phyloP scores from a whole-genome alignment of 2,797 vertebrate species.

The Pseudochirops cupreus region DNA sequence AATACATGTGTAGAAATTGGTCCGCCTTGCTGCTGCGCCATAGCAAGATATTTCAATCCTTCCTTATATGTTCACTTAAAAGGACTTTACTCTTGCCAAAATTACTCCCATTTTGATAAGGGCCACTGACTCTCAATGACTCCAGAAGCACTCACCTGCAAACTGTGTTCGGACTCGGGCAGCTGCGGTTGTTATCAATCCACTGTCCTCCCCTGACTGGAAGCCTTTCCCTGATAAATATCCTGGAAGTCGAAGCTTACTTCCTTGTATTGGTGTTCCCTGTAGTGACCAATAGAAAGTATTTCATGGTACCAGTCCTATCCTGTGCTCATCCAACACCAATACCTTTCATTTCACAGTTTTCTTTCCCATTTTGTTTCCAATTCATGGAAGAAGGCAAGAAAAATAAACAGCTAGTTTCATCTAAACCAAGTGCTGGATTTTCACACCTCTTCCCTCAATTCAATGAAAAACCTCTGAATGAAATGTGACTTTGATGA shows the following conservation, averaged over 20 bases:
- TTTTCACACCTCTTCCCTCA: not conserved
- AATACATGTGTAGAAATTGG: not conserved
- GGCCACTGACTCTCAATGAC: not conserved
- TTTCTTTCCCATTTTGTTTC: not conserved
- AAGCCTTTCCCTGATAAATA: constrained; percentile 99
- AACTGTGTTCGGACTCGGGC: constrained; percentile 93
- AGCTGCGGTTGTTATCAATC: constrained; percentile 93
- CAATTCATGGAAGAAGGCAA: not conserved
- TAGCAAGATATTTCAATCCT: not conserved
- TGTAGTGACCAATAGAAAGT: constrained; percentile 75
- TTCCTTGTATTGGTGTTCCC: constrained; percentile 96
- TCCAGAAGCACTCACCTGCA: constrained; percentile 86
- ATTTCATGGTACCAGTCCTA: not conserved
- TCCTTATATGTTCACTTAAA: not conserved
- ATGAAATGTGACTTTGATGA: not conserved
- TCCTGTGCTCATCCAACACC: not conserved
- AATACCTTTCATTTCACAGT: not conserved
- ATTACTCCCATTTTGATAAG: not conserved
- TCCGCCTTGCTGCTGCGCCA: not conserved
- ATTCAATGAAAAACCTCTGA: constrained; percentile 18
- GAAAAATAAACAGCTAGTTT: not conserved
- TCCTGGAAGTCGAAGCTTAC: constrained; percentile 96
- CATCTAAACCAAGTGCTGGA: not conserved
- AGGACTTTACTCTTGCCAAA: not conserved
- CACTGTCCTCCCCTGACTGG: constrained; percentile 95